Percentiles rank a stretch among this genome's conserved stretches.
Evolutionary conservation across 2,797 vertebrate species (phyloP).

Genomic region (Paguma larvata): DNA sequence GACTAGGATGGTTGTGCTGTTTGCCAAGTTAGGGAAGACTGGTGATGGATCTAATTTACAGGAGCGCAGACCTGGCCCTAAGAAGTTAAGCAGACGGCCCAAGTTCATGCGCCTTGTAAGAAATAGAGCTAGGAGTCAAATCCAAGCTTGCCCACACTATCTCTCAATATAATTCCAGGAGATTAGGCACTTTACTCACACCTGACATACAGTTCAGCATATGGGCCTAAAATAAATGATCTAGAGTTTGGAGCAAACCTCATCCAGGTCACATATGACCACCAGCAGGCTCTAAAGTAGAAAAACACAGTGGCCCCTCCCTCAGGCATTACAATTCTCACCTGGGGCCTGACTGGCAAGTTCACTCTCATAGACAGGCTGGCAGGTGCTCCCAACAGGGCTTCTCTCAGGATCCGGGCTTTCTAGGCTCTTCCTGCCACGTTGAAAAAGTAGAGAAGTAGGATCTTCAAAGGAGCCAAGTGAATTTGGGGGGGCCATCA

Average conservation of each 20-base stretch:
- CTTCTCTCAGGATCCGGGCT: not conserved
- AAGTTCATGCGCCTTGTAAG: not conserved
- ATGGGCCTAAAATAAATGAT: not conserved
- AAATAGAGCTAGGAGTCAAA: not conserved
- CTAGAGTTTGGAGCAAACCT: not conserved
- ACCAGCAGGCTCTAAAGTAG: not conserved
- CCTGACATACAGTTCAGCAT: not conserved
- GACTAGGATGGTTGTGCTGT: not conserved
- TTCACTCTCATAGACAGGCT: slow-evolving; percentile 52
- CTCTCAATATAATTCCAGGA: not conserved
- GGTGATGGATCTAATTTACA: not conserved
- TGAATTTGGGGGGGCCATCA: not conserved
- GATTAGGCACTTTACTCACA: not conserved
- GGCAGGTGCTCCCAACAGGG: not conserved
- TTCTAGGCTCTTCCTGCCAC: not conserved
- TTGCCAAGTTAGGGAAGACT: not conserved
- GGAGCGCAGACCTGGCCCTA: not conserved
- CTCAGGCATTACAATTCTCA: not conserved
- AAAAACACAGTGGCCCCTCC: not conserved
- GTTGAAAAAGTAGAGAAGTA: not conserved
- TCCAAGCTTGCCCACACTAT: not conserved
- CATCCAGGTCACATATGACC: not conserved
- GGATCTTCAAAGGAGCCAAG: not conserved
- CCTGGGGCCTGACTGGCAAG: slow-evolving; percentile 24
- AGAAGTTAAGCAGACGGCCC: not conserved